Evolutionary conservation across 2,888 invertebrate genomes (phyloP).

Genomic region (Crocallis elinguaria): DNA sequence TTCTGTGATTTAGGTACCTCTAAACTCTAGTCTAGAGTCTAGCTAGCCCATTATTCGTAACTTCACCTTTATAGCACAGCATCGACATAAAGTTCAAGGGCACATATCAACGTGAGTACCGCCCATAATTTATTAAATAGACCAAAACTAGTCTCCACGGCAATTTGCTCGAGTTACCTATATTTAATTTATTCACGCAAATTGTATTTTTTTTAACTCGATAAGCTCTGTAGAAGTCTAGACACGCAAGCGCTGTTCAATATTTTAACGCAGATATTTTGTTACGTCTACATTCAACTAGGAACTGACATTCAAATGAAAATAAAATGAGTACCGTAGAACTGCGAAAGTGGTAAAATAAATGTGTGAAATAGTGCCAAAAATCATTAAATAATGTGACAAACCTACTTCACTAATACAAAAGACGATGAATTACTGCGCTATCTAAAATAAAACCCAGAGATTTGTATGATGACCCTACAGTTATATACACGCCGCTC

Average conservation of each 20-base stretch:
- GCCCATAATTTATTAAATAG: constrained; percentile 26
- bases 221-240: constrained; percentile 32
- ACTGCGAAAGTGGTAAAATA: background rate
- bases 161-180: constrained; percentile 21
- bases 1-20: background rate
- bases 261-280: constrained; percentile 34
- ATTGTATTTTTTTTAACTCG: constrained; percentile 26
- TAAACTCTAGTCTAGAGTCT: background rate
- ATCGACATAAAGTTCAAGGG: constrained; percentile 23
- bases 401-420: background rate
- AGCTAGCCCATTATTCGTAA: too few relatives aligned
- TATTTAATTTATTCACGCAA: constrained; percentile 25
- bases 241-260: constrained; percentile 27
- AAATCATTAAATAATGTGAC: background rate
- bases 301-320: constrained; percentile 6
- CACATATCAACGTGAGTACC: constrained; percentile 15
- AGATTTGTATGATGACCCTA: background rate
- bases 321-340: background rate
- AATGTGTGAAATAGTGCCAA: background rate
- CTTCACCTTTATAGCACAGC: constrained; percentile 9
- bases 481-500: too few relatives aligned
- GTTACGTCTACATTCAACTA: constrained; percentile 26
- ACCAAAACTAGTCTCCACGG: constrained; percentile 25
- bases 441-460: background rate
- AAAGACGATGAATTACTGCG: background rate